phyloP scores from a whole-genome alignment of 2,113 vertebrate genomes.

The Isurus oxyrinchus region DNA sequence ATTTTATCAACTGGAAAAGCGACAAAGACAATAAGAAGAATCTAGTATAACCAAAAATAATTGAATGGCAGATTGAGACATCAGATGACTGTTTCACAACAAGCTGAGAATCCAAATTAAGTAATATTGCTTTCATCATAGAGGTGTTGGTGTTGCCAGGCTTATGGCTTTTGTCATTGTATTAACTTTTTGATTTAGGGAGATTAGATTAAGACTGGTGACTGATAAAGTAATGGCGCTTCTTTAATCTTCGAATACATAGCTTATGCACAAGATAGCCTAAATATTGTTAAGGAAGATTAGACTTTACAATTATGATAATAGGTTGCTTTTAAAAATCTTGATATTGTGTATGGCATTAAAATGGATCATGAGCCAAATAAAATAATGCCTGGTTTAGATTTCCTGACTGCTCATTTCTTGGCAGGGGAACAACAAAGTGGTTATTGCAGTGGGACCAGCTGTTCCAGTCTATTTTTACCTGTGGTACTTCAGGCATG shows the following conservation, averaged over 20 bases:
- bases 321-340: background rate
- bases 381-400: background rate
- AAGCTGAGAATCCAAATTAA: background rate
- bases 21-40: background rate
- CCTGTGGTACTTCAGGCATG: background rate
- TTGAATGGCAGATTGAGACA: background rate
- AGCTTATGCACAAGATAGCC: background rate
- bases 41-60: background rate
- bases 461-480: background rate
- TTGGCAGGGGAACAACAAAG: background rate
- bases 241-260: background rate
- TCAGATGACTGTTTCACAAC: background rate
- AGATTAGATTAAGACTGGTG: background rate
- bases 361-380: background rate
- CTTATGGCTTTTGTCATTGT: background rate
- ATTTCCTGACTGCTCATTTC: background rate
- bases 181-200: background rate
- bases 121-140: background rate
- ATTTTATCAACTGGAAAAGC: background rate
- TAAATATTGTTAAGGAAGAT: background rate
- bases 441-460: background rate
- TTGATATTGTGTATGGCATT: background rate
- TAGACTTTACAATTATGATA: background rate
- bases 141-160: background rate
- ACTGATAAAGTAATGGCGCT: background rate